These are phyloP conservation scores for Malurus cyaneus DNA, from an alignment of 2,113 vertebrate genomes.

Conservation along the genomic window DNA sequence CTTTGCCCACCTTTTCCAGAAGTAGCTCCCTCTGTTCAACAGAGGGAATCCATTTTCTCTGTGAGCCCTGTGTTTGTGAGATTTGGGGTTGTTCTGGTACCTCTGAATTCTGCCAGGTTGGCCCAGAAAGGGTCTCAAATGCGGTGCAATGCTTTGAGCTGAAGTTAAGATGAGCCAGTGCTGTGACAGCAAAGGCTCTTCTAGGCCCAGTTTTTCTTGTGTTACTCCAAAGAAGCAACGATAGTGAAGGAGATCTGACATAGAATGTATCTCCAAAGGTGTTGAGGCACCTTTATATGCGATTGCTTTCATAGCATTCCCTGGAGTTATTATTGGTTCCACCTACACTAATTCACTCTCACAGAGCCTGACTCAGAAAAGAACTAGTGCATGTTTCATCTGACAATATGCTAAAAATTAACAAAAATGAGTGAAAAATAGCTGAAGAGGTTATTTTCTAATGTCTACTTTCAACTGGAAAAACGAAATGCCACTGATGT, in stretches of 20 bases:
- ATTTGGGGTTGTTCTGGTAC: background rate
- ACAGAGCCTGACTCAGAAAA: constrained; percentile 33
- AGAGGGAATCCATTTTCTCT: background rate
- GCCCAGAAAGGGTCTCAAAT: background rate
- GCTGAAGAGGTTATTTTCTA: constrained; percentile 13
- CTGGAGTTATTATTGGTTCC: constrained; percentile 54
- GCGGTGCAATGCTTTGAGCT: background rate
- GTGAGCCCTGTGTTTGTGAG: background rate
- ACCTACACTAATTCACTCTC: constrained; percentile 39
- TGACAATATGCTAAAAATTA: constrained; percentile 21
- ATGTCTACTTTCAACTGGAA: background rate
- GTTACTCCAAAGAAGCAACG: background rate
- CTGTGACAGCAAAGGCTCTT: background rate
- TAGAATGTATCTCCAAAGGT: background rate
- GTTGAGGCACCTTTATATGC: background rate
- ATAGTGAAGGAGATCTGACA: background rate
- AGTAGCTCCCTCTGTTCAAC: background rate
- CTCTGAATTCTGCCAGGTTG: background rate
- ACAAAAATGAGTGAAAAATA: constrained; percentile 48
- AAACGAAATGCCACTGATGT: background rate
- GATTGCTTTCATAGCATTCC: constrained; percentile 9
- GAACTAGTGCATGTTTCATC: constrained; percentile 26
- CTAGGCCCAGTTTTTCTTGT: background rate
- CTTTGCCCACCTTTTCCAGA: background rate
- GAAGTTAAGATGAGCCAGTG: background rate